Evolutionary conservation across 2,113 vertebrate genomes (phyloP), one percentile per base, ranked within the genome.

Genomic region (Phoenicopterus ruber): DNA sequence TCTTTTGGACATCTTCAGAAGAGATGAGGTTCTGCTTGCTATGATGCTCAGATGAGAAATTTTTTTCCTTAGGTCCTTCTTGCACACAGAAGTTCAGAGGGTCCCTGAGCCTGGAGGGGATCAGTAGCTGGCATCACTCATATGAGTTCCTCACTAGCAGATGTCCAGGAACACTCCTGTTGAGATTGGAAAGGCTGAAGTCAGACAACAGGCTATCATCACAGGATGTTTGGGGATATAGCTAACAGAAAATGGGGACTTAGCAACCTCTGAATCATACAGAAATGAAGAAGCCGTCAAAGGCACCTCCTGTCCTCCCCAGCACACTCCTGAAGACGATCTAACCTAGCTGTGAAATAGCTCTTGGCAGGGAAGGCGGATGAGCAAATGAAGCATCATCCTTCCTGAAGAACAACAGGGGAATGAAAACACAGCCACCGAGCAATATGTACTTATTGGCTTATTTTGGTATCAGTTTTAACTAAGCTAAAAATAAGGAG

Each of bases 301-400:
- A 91, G 49, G 79, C 44, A 84, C 79, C 86, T 96, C 90, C 88
- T 93, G 87, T 67, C 67, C 88, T 94, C 62, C 24, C 61, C 86
- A 78, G 73, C 74, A 90, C 49, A 25, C 70, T 86, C 63, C 72
- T 57, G 94, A 40, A 24, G 86, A 86, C 22, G 6, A 44, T 83
- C 38, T 93, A 96, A 71, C 80, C 58, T 88, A 40, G 66, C 77
- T 81, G 50, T 57, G 79, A 93, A 74, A 46, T 7, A 93, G 96
- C 73, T 93, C 57, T n/a, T 96, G 94, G 95, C 92, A 95, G 76
- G 73, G 87, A 82, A 79, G 52, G 86, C 2, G 7, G 81, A 77
- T 96, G 95, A 97, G 91, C 93, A 82, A 93, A 86, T 1, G 28
- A 40, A 93, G 86, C 73, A 47, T 93, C 94, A 94, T 94, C 52